Base-by-base conservation (phyloP, 92 coral and sea anemone genomes). In the Ricordea florida region DNA sequence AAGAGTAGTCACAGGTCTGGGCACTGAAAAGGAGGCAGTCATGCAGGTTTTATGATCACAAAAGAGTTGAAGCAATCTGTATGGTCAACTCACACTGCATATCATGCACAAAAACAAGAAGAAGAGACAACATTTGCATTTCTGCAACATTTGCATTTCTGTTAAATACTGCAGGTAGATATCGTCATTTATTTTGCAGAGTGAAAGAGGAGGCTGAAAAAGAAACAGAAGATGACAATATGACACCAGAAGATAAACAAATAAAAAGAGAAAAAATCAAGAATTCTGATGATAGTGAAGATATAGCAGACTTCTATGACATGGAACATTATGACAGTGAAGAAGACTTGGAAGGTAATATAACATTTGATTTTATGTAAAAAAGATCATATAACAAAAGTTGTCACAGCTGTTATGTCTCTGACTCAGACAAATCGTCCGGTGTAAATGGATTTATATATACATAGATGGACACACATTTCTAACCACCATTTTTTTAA, bases 311-410 rank as follows among this genome's bases (percentile, higher is more conserved):
- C 59, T 89, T 91, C 68, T 94, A 94, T 72, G 87, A 92, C 66
- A 60, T 94, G 66, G 97, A 77, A 42, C 85, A 93, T 49, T 93
- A 93, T 73, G 98, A 94, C 56, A 69, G 82, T 31, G 97, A 91
- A 30, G 90, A 83, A 15, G 85, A 89, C 44, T 63, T 64, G 33
- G 97, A 94, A 86, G 98, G 93, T 89, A 72, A n/a, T n/a, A n/a
- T n/a, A 2, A 44, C 14, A 6, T 44, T 16, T 44, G 4, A 16
- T 3, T 3, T 15, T 44, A 10, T 44, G 21, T 44, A 10, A 16
- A 8, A 0, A 6, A 4, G 51, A 5, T 24, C 22, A 9, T 9
- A 1, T 1, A 2, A 43, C 20, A 22, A 0, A 22, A 5, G 20
- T 22, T 43, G 17, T n/a, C n/a, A n/a, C n/a, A n/a, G n/a, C n/a